A percentile compares a stretch with the other conserved stretches of the same genome.
Evolutionary conservation across 2,797 vertebrate genomes (phyloP).

Genomic region (Sebastes trivittatus): DNA sequence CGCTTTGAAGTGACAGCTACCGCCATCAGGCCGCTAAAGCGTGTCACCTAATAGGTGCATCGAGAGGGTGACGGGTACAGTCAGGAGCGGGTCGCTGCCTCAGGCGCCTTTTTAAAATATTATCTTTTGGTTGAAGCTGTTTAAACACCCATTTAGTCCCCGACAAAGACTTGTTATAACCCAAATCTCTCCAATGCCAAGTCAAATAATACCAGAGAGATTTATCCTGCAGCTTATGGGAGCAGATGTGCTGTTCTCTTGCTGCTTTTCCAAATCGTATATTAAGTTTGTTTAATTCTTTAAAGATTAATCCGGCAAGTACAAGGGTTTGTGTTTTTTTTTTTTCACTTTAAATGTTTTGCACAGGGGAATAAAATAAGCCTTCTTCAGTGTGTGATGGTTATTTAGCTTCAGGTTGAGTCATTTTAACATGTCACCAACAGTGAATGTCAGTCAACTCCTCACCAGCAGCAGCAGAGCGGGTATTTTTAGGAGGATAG

Average conservation of each 20-base stretch:
- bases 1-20: constrained; percentile 45
- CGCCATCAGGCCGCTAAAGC: constrained; percentile 23
- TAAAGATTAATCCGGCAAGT: background rate
- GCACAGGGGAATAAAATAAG: background rate
- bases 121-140: background rate
- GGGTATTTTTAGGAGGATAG: background rate
- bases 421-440: background rate
- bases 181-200: background rate
- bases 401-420: background rate
- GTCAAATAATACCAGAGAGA: background rate
- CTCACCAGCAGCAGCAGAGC: background rate
- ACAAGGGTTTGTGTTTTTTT: background rate
- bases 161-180: background rate
- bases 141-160: background rate
- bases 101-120: background rate
- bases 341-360: background rate
- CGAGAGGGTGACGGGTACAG: background rate
- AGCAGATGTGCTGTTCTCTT: background rate
- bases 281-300: background rate
- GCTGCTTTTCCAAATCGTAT: too few relatives aligned
- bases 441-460: background rate
- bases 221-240: background rate
- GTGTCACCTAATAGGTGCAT: constrained; percentile 28
- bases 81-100: background rate
- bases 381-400: background rate